Evolutionary conservation across 1,140 invertebrate genomes (phyloP).

Genomic region (Rhopalosiphum maidis): DNA sequence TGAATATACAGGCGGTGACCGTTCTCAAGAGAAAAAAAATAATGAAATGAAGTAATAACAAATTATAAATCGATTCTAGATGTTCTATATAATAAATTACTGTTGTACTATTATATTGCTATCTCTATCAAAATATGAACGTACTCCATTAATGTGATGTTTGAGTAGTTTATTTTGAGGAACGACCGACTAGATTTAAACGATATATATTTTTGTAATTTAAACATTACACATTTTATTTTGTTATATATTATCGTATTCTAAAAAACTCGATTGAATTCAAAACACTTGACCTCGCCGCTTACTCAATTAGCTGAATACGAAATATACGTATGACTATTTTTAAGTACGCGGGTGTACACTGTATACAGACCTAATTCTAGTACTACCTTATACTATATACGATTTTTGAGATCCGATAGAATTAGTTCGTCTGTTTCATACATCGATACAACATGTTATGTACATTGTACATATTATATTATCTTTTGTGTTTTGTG

Average conservation of each 20-base stretch:
- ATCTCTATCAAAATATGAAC: background rate
- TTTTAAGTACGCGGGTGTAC: background rate
- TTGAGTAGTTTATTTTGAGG: background rate
- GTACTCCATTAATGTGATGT: too few species aligned
- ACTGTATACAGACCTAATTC: background rate
- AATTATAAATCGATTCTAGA: background rate
- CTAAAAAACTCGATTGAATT: background rate
- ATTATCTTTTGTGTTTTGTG: background rate
- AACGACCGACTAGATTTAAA: background rate
- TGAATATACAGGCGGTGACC: background rate
- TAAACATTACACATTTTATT: background rate
- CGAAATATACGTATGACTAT: background rate
- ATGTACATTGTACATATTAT: background rate
- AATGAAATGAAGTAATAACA: background rate
- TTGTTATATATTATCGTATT: background rate
- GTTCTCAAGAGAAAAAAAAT: background rate
- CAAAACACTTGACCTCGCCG: slow-evolving; percentile 16
- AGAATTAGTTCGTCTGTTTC: background rate
- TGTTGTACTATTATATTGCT: background rate
- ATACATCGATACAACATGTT: background rate
- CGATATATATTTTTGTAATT: background rate
- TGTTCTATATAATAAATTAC: background rate
- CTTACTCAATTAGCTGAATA: background rate
- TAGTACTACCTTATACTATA: background rate
- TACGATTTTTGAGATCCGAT: background rate